Base-by-base conservation (phyloP, 2,888 invertebrate species). In the Lasius platythorax region DNA sequence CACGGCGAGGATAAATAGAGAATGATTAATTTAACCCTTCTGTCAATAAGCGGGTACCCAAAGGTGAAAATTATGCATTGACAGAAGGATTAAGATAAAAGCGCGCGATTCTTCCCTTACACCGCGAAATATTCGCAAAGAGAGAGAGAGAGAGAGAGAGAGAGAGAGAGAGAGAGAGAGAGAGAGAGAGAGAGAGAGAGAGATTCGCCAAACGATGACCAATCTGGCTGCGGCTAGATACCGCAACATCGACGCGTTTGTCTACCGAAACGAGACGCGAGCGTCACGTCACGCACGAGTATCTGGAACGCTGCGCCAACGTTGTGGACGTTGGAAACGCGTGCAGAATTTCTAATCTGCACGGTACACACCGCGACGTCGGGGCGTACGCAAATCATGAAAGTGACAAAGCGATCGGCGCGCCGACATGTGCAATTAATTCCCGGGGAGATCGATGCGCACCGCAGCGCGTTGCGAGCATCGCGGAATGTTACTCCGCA, bases 351-450 rank as follows among this genome's bases (percentile, higher is more conserved):
- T 81, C 79, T 81, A 81, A 81, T 81, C 73, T 73, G 46, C 40
- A 63, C 46, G 61, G 79, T 46, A 33, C 58, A 67, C 58, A 53
- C 58, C 58, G 43, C 61, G 73, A 68, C 68, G 56, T 78, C 40
- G 68, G 46, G 61, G 73, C 61, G 61, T 73, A 73, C 79, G 79
- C 79, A 81, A 81, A 81, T 81, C 79, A 81, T 81, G 79, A 81
- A 81, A 81, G 79, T 81, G 79, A 81, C 79, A 81, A 81, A 81
- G 79, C 79, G 79, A 81, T 81, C 73, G 79, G 79, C 58, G 37
- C 46, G 79, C 61, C 46, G 79, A 73, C 79, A 50, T 81, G 79
- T 33, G 73, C 73, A 56, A 81, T 81, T 81, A 81, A 81, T 81
- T 81, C 73, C 61, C 37, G 12, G 79, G 37, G 61, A 37, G 74